Base-by-base conservation (phyloP, 2,797 vertebrate genomes). In the Neosilurus mollespiculum region DNA sequence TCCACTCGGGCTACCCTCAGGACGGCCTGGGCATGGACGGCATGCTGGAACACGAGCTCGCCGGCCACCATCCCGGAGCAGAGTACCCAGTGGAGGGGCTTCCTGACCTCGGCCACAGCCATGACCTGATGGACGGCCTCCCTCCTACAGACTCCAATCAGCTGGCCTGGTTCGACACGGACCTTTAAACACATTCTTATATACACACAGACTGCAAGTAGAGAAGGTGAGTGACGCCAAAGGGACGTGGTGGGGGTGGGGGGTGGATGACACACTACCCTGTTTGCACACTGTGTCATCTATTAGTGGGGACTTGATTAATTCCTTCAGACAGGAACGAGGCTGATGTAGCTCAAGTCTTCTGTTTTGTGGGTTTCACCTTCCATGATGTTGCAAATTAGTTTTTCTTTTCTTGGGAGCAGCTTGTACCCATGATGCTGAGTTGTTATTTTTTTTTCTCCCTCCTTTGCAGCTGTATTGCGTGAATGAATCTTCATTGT, bases 141-240 rank as follows among this genome's bases (percentile, higher is more conserved):
- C 96, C 96, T 85, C 95, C 96, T 85, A 95, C 95, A 85, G 96
- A 97, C 92, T 96, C 95, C 95, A 99, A 98, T 96, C 98, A 99
- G 96, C 96, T 99, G 97, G 98, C 98, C 96, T 99, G 98, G 98
- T 99, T 99, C 93, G 98, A 99, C 94, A 99, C 98, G 86, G 98
- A 99, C 96, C 96, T 99, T 95, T 99, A 98, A 96, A 79, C 71
- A 59, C 77, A 22, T 79, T 79, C 77, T 65, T 66, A 2, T 14
- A 26, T 66, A 9, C 51, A 51, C 0, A 66, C 65, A 26, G 62
- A 78, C 67, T 83, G 78, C 71, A 77, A 78, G 66, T 70, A 59
- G 18, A 78, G 72, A 86, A 86, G 85, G 80, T 81, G 22, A 77
- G 71, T n/a, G 18, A 43, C 14, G 51, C 16, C 30, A 30, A 30